These are phyloP conservation scores for Ylistrum balloti DNA, from an alignment of 1,140 invertebrate species.

Conservation along the genomic window DNA sequence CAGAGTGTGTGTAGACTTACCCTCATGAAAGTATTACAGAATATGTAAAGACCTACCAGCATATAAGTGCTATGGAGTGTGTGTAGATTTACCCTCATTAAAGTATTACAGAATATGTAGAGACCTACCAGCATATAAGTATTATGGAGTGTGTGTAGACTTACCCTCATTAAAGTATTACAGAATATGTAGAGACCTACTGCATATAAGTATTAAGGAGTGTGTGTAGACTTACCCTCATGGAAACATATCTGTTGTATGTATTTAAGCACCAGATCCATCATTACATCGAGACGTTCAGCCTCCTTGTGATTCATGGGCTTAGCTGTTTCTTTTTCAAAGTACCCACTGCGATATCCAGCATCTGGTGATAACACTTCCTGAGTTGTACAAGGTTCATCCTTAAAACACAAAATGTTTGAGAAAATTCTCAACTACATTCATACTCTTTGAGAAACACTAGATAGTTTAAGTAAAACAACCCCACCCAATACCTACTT, in stretches of 20 bases:
- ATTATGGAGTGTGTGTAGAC: not conserved
- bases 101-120: too few species aligned
- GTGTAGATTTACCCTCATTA: not conserved
- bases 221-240: slow-evolving; percentile 62
- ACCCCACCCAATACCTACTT: too few species aligned
- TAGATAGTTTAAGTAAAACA: too few species aligned
- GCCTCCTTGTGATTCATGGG: slow-evolving; percentile 83
- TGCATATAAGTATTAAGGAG: too few species aligned
- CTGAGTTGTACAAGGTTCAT: slow-evolving; percentile 42
- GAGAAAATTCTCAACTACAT: too few species aligned
- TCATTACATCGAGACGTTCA: slow-evolving; percentile 86
- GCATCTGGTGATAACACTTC: slow-evolving; percentile 44
- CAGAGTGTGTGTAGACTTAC: not conserved
- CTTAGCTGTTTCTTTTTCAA: slow-evolving; percentile 62
- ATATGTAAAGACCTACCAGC: too few species aligned
- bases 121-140: too few species aligned
- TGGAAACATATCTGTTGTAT: slow-evolving; percentile 83
- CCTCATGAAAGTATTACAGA: too few species aligned
- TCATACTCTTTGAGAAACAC: too few species aligned
- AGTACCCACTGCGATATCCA: slow-evolving; percentile 37
- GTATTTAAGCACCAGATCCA: slow-evolving; percentile 86
- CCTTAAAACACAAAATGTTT: slow-evolving; percentile 41
- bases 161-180: not conserved
- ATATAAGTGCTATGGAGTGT: too few species aligned
- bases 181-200: too few species aligned